Evolutionary conservation across 2,113 vertebrate species (phyloP), one percentile per base, ranked within the genome.

Genomic region (Melanocharis versteri): DNA sequence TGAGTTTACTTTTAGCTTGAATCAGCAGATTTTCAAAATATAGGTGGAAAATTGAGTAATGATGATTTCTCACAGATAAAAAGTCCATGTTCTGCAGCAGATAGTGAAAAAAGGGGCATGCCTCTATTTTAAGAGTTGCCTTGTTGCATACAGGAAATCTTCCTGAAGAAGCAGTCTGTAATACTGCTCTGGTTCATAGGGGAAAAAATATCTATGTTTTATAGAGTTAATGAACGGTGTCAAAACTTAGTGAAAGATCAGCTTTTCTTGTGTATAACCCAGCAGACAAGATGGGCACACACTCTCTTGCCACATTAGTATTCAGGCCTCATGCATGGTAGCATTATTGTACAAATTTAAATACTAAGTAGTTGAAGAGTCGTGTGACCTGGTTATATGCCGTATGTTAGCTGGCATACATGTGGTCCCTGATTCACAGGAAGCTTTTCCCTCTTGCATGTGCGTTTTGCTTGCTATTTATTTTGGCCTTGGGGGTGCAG

Each of bases 401-500:
- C 1, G 0, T 69, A 15, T 80, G 81, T 89, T 70, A 51, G 33
- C 40, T 77, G n/a, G 9, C 10, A 7, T 44, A 17, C 19, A 1
- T 11, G 0, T 61, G 66, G 15, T 57, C 39, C 45, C 39, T 66
- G 51, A 70, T 81, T 87, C 20, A 53, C 56, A 22, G 62, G 47
- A 65, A 88, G 28, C 8, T 8, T 76, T 14, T 54, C 18, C 17
- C 6, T 66, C 26, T 40, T 58, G 2, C 31, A 21, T 10, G 4
- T 76, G 9, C 3, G 1, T 76, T 80, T 69, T 53, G 27, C 40
- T 64, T 87, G 33, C 4, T 69, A 3, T 35, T 81, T 78, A 23
- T 69, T 90, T 45, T 18, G 7, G 23, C 15, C 5, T 10, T 37
- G 28, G 11, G 8, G 7, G 7, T 42, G 1, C 0, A 1, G 7